Conservation (phyloP, 2,888 invertebrate species). For the Gandaritis pyraliata region DNA sequence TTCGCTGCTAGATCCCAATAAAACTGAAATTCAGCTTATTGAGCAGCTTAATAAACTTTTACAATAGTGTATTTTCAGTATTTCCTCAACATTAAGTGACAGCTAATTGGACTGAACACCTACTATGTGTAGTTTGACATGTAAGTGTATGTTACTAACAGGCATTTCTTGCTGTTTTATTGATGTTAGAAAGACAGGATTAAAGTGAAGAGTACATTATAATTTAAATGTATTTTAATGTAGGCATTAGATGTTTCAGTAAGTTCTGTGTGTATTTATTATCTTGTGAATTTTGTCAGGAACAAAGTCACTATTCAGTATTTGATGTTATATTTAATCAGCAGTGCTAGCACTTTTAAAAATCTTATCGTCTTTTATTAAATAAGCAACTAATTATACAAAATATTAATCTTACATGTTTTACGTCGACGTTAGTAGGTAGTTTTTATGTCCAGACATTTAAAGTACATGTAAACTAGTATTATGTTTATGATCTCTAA, state of each 20-base stretch:
- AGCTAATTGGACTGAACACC: slow-evolving; percentile 21
- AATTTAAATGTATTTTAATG: slow-evolving; percentile 7
- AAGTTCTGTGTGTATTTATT: slow-evolving; percentile 12
- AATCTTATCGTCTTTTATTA: slow-evolving; percentile 1
- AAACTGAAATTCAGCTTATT: slow-evolving; percentile 34
- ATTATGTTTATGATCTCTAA: slow-evolving; percentile 26
- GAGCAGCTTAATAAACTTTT: slow-evolving; percentile 34
- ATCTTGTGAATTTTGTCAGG: slow-evolving; percentile 3
- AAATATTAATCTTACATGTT: slow-evolving; percentile 10
- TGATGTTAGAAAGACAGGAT: slow-evolving; percentile 3
- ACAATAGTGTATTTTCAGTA: slow-evolving; percentile 27
- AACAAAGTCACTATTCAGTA: slow-evolving; percentile 12
- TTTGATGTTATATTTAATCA: slow-evolving; percentile 23
- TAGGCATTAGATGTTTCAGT: not conserved
- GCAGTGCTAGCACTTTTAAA: slow-evolving; percentile 12
- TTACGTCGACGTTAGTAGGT: slow-evolving; percentile 14
- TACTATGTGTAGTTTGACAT: slow-evolving; percentile 17
- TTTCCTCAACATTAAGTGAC: slow-evolving; percentile 25
- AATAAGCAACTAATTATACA: slow-evolving; percentile 9
- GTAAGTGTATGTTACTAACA: slow-evolving; percentile 12
- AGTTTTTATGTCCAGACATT: slow-evolving; percentile 17
- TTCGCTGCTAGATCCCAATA: slow-evolving; percentile 37
- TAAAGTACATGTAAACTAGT: slow-evolving; percentile 11
- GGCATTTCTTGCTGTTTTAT: slow-evolving; percentile 7
- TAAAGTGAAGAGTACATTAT: not conserved